Percentiles rank a stretch among this genome's conserved stretches.
Evolutionary conservation across 2,113 vertebrate species (phyloP).

Genomic region (Nasalis larvatus): DNA sequence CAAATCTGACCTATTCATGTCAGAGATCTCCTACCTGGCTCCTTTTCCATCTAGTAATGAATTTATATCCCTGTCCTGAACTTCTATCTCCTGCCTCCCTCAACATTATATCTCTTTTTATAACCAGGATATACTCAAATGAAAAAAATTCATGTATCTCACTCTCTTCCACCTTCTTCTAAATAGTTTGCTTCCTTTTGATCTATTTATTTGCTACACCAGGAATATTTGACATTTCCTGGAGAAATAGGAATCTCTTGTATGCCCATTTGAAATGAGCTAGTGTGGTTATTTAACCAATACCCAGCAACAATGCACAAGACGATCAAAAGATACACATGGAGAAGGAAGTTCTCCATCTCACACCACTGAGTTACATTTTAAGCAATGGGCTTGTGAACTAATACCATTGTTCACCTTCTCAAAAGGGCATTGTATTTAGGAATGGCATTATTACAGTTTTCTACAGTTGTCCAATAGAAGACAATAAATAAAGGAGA

Average conservation of each 20-base stretch:
- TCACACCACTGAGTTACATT: neutral
- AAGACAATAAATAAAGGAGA: conserved; percentile 13
- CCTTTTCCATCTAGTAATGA: neutral
- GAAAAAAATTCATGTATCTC: neutral
- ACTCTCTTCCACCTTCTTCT: neutral
- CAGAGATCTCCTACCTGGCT: neutral
- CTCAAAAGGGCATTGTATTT: neutral
- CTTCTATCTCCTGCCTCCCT: neutral
- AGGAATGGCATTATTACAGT: neutral
- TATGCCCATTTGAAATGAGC: neutral
- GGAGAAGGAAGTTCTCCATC: neutral
- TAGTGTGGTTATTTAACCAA: neutral
- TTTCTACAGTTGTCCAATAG: neutral
- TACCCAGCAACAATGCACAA: neutral
- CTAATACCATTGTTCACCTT: neutral
- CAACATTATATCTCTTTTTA: neutral
- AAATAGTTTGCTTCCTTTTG: neutral
- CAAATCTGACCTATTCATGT: neutral
- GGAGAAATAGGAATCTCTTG: neutral
- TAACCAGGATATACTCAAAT: neutral
- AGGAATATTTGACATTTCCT: neutral
- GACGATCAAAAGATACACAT: neutral
- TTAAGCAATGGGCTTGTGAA: neutral
- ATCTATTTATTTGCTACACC: neutral
- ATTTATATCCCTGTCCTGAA: neutral